These are phyloP conservation scores for Rhodophaea formosa DNA, from an alignment of 2,888 invertebrate species.

Conservation along the genomic window DNA sequence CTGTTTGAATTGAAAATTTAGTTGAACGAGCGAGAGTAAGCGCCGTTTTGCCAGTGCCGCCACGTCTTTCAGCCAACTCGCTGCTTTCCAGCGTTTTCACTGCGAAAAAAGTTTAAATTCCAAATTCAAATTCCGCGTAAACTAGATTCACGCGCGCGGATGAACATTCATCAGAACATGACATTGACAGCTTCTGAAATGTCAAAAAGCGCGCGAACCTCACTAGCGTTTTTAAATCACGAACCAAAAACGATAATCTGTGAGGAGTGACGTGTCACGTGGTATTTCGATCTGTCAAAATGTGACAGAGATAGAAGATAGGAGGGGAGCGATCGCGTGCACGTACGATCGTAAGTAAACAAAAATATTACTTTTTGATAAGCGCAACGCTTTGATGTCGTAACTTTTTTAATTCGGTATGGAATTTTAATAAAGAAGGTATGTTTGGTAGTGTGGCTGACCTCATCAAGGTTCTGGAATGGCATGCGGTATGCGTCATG, in stretches of 20 bases:
- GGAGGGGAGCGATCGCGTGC: slow-evolving; percentile 40
- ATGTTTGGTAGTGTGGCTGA: slow-evolving; percentile 44
- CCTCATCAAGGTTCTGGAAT: slow-evolving; percentile 49
- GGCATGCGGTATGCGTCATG: slow-evolving; percentile 54
- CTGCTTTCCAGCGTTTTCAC: slow-evolving; percentile 55
- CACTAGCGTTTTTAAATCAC: slow-evolving; percentile 21
- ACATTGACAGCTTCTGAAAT: slow-evolving; percentile 14
- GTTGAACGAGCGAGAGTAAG: slow-evolving; percentile 73
- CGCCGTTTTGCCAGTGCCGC: slow-evolving; percentile 71
- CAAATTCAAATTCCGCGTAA: slow-evolving; percentile 17
- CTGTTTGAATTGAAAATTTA: slow-evolving; percentile 81
- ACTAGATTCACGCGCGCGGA: slow-evolving; percentile 20
- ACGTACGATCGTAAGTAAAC: slow-evolving; percentile 49
- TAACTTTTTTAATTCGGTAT: slow-evolving; percentile 26
- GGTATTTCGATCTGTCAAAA: slow-evolving; percentile 67
- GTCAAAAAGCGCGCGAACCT: slow-evolving; percentile 28
- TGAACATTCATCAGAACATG: slow-evolving; percentile 21
- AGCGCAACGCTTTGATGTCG: slow-evolving; percentile 29
- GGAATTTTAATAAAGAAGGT: slow-evolving; percentile 50
- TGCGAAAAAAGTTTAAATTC: slow-evolving; percentile 31
- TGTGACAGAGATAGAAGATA: slow-evolving; percentile 56
- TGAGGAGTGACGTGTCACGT: slow-evolving; percentile 52
- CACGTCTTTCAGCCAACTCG: slow-evolving; percentile 77
- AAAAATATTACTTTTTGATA: slow-evolving; percentile 35
- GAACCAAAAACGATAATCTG: slow-evolving; percentile 20